Conservation (phyloP, 2,797 vertebrate species). For the Crenichthys baileyi region DNA sequence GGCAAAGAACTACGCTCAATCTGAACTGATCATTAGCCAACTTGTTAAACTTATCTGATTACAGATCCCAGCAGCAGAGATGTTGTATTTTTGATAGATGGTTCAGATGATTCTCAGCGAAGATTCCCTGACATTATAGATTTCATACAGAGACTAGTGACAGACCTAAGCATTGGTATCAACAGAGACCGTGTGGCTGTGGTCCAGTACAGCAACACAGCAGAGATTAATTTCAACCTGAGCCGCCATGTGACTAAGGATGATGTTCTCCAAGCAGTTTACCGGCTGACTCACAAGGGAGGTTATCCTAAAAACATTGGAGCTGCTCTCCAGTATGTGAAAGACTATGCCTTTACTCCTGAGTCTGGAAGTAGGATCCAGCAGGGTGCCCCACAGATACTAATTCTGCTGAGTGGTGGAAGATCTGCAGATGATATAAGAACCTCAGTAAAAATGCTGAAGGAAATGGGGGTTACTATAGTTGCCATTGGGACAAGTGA, state of each 20-base stretch:
- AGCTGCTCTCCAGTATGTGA: conserved; percentile 77
- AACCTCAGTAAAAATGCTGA: conserved; percentile 69
- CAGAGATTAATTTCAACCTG: conserved; percentile 73
- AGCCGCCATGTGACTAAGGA: conserved; percentile 61
- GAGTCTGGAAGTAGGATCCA: conserved; percentile 75
- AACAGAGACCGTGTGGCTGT: conserved; percentile 74
- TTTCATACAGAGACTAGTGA: conserved; percentile 74
- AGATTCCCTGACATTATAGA: conserved; percentile 74
- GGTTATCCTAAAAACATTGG: conserved; percentile 78
- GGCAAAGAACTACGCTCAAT: too few species aligned
- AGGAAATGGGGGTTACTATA: conserved; percentile 74
- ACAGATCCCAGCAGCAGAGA: conserved; percentile 74
- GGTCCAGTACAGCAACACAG: conserved; percentile 77
- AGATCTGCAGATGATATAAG: conserved; percentile 81
- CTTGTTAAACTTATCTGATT: conserved; percentile 54
- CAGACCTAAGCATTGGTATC: conserved; percentile 62
- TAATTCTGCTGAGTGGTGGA: conserved; percentile 79
- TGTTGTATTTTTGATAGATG: conserved; percentile 83
- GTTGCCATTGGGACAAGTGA: conserved; percentile 76
- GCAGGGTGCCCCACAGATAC: conserved; percentile 78
- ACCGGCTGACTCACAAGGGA: conserved; percentile 74
- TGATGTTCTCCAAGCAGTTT: conserved; percentile 70
- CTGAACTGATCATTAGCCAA: not conserved
- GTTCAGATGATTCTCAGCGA: conserved; percentile 73
- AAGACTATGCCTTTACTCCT: conserved; percentile 68